Percentiles rank a stretch among this genome's conserved stretches.
Conservation (phyloP, 1,140 invertebrate species). For the Ephestia elutella region DNA sequence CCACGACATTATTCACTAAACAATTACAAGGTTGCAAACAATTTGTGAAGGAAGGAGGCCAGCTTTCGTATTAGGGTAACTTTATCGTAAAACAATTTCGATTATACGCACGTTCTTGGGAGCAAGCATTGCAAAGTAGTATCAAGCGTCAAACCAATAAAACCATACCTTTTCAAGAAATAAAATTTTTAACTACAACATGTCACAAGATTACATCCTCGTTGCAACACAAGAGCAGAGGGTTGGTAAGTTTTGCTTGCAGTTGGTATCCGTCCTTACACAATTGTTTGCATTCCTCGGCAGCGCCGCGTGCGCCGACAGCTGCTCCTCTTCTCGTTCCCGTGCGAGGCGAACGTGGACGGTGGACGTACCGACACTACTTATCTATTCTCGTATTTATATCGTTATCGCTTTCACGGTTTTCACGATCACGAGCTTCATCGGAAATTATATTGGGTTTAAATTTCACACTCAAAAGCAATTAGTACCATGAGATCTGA, state of each 20-base stretch:
- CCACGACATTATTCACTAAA: slow-evolving; percentile 3
- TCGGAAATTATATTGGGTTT: slow-evolving; percentile 27
- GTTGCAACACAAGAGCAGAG: slow-evolving; percentile 29
- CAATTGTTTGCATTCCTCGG: slow-evolving; percentile 72
- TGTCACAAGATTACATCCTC: slow-evolving; percentile 60
- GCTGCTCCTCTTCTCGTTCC: slow-evolving; percentile 24
- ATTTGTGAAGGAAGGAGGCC: slow-evolving; percentile 91
- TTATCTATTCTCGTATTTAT: slow-evolving; percentile 16
- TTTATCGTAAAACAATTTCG: slow-evolving; percentile 37
- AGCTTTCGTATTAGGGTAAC: slow-evolving; percentile 72
- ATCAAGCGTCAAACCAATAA: slow-evolving; percentile 64
- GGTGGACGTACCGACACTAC: slow-evolving; percentile 31
- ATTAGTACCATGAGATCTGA: slow-evolving; percentile 70
- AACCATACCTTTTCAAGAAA: slow-evolving; percentile 65
- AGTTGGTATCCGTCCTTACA: slow-evolving; percentile 73
- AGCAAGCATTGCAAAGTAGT: slow-evolving; percentile 53
- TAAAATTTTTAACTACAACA: slow-evolving; percentile 68
- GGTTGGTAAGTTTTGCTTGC: slow-evolving; percentile 51
- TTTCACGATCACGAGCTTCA: slow-evolving; percentile 20
- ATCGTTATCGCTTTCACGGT: slow-evolving; percentile 17
- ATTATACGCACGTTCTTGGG: slow-evolving; percentile 45
- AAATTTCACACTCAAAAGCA: slow-evolving; percentile 54
- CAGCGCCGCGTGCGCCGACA: slow-evolving; percentile 27
- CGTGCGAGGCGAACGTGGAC: slow-evolving; percentile 5
- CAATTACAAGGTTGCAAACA: slow-evolving; percentile 80